Conservation (phyloP, 2,113 vertebrate species). For the Grammomys surdaster region DNA sequence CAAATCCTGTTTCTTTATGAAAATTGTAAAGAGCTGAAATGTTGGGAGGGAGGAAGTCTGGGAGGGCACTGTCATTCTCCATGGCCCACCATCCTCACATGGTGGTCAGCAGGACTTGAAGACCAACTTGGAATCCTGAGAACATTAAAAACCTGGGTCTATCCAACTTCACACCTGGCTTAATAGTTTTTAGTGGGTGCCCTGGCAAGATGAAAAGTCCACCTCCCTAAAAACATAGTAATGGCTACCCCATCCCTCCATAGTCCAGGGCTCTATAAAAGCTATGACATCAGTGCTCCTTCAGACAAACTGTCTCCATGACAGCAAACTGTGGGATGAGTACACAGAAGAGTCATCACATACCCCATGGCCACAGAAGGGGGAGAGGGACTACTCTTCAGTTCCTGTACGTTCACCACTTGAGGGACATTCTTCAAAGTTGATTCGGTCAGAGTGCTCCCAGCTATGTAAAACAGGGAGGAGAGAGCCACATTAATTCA, state of each 20-base stretch:
- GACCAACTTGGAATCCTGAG: not conserved
- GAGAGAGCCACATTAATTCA: not conserved
- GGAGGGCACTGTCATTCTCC: not conserved
- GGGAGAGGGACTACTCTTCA: slow-evolving; percentile 87
- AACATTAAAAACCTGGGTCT: not conserved
- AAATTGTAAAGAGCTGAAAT: not conserved
- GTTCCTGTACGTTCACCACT: slow-evolving; percentile 94
- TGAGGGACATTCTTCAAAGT: slow-evolving; percentile 94
- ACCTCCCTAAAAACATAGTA: not conserved
- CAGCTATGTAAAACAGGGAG: slow-evolving; percentile 75
- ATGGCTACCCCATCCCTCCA: not conserved
- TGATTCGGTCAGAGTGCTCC: slow-evolving; percentile 91
- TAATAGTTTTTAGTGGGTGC: too few species aligned
- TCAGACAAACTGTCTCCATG: slow-evolving; percentile 9
- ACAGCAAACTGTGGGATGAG: not conserved
- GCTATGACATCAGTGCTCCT: slow-evolving; percentile 60
- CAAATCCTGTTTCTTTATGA: not conserved
- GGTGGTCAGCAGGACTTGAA: not conserved
- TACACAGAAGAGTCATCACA: not conserved
- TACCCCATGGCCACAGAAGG: slow-evolving; percentile 89
- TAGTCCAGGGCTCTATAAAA: accelerated
- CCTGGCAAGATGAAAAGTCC: not conserved
- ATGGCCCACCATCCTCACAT: not conserved
- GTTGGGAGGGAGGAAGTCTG: not conserved
- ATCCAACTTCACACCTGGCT: not conserved